These are phyloP conservation scores for Athrips mouffetella DNA, from an alignment of 2,888 invertebrate genomes.

Conservation along the genomic window DNA sequence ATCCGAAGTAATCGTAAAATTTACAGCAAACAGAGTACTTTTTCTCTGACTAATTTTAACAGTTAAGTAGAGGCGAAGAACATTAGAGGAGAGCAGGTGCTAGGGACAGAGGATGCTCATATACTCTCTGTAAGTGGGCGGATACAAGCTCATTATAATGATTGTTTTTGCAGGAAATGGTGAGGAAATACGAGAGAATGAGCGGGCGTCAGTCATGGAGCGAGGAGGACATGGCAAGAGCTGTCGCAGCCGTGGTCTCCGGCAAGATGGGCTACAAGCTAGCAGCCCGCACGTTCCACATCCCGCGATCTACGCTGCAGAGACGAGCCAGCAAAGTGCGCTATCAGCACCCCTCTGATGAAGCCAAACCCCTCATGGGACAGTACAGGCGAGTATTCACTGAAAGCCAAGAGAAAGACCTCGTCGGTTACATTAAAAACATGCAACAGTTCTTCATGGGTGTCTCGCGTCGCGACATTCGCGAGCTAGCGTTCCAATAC, in stretches of 20 bases:
- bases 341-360: constrained; percentile 59
- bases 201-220: constrained; percentile 74
- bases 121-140: too few species aligned
- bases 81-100: too few species aligned
- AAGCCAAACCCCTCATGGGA: constrained; percentile 69
- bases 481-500: constrained; percentile 72
- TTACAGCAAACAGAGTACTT: background rate
- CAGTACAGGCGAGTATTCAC: constrained; percentile 71
- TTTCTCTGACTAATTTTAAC: background rate
- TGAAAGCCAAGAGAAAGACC: constrained; percentile 68
- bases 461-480: constrained; percentile 66
- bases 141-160: too few species aligned
- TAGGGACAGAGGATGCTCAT: too few species aligned
- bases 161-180: constrained; percentile 63
- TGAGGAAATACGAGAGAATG: constrained; percentile 74
- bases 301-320: constrained; percentile 70
- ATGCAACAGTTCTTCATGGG: constrained; percentile 74
- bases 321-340: constrained; percentile 70
- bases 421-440: constrained; percentile 71
- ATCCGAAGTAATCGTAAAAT: background rate
- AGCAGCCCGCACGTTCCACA: constrained; percentile 70
- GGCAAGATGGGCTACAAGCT: constrained; percentile 75
- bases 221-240: constrained; percentile 72
- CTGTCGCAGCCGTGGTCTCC: constrained; percentile 71
- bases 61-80: too few species aligned